Percentiles rank a stretch among this genome's conserved stretches.
phyloP scores from a whole-genome alignment of 1,140 invertebrate genomes.

The Drosophila paulistorum region DNA sequence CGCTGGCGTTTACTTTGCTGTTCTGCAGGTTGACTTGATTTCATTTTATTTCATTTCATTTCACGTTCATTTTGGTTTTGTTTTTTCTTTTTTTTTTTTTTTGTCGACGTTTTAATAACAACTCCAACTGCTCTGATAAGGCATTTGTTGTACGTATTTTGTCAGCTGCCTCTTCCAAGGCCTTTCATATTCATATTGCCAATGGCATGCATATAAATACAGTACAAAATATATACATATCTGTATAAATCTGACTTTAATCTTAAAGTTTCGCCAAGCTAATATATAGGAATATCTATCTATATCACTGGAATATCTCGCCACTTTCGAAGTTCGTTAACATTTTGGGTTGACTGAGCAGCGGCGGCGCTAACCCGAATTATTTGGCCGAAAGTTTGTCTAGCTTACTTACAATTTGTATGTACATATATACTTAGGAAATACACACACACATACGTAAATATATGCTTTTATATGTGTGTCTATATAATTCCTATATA shows the following conservation, averaged over 20 bases:
- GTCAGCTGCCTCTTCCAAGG: constrained; percentile 47
- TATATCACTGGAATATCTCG: neutral
- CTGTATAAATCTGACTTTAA: neutral
- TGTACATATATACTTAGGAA: constrained; percentile 1
- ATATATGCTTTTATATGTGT: neutral
- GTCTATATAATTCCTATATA: neutral
- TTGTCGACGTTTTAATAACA: constrained; percentile 50
- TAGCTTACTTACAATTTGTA: neutral
- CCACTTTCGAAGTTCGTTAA: constrained; percentile 16
- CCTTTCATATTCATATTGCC: constrained; percentile 33
- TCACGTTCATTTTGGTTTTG: constrained; percentile 21
- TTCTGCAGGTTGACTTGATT: constrained; percentile 28
- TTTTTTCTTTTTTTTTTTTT: constrained; percentile 18
- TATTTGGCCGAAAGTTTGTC: constrained; percentile 6
- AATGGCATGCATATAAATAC: constrained; percentile 16
- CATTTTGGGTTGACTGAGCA: constrained; percentile 19
- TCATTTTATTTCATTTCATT: constrained; percentile 51
- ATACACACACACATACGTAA: neutral
- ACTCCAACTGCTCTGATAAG: constrained; percentile 39
- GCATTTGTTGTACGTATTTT: constrained; percentile 36
- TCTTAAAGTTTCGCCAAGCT: constrained; percentile 11
- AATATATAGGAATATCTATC: no score
- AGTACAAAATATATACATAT: constrained; percentile 3
- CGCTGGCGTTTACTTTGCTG: constrained; percentile 25
- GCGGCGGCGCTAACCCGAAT: neutral